A percentile compares a stretch with the other conserved stretches of the same genome.
Evolutionary conservation across 1,140 invertebrate genomes (phyloP).

Genomic region (Diorhabda carinulata): DNA sequence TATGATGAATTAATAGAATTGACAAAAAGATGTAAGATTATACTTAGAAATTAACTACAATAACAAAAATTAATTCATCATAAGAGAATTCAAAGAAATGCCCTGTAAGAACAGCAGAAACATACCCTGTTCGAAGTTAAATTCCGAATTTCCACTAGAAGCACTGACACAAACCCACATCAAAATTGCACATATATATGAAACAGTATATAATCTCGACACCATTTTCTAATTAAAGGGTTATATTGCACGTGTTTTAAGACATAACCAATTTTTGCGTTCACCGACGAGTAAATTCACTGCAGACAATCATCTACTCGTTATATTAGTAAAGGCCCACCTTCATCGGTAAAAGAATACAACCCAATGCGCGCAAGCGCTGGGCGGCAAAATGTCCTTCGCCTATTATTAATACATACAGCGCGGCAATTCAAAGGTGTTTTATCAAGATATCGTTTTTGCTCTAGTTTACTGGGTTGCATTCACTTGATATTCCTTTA

Average conservation of each 20-base stretch:
- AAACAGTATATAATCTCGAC: constrained; percentile 28
- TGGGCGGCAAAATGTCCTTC: constrained; percentile 20
- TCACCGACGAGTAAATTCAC: constrained; percentile 24
- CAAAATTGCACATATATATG: constrained; percentile 22
- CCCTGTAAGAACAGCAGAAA: constrained; percentile 17
- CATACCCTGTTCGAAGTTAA: constrained; percentile 31
- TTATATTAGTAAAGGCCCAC: constrained; percentile 25
- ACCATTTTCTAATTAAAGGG: constrained; percentile 30
- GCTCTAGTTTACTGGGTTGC: neutral
- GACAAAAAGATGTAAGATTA: too few relatives aligned
- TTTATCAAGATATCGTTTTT: constrained; percentile 14
- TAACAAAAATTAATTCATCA: neutral
- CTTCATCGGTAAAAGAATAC: constrained; percentile 25
- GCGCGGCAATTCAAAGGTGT: constrained; percentile 29
- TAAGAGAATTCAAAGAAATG: neutral
- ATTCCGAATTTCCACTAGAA: constrained; percentile 31
- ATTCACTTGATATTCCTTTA: neutral
- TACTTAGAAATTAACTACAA: too few relatives aligned
- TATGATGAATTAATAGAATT: too few relatives aligned
- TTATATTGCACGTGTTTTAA: constrained; percentile 36
- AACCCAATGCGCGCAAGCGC: constrained; percentile 22
- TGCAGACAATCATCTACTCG: constrained; percentile 27
- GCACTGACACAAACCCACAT: constrained; percentile 34
- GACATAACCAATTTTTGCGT: constrained; percentile 39
- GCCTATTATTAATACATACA: constrained; percentile 17